Percentiles rank a stretch among this genome's conserved stretches.
phyloP scores from a whole-genome alignment of 2,113 vertebrate species.

The Symphodus melops region DNA sequence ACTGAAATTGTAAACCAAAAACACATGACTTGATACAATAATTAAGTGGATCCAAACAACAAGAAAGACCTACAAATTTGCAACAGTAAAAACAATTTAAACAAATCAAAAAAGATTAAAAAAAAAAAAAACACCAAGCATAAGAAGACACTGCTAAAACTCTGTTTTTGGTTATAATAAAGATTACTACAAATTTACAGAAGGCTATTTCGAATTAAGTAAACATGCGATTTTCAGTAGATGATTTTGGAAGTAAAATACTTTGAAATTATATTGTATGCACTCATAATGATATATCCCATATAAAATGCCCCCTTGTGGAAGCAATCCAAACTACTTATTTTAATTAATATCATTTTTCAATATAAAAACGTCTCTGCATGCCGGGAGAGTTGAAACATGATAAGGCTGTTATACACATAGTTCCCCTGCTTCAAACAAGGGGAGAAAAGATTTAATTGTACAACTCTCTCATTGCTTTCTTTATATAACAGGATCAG shows the following conservation, averaged over 20 bases:
- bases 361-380: constrained; percentile 9
- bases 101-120: too few relatives aligned
- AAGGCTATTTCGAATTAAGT: too few relatives aligned
- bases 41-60: too few relatives aligned
- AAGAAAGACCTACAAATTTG: too few relatives aligned
- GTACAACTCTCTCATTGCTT: constrained; percentile 47
- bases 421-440: constrained; percentile 9
- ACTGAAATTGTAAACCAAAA: too few relatives aligned
- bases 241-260: constrained; percentile 2
- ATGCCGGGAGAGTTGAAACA: constrained; percentile 7
- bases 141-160: too few relatives aligned
- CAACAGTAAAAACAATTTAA: too few relatives aligned
- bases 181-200: too few relatives aligned
- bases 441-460: constrained; percentile 59
- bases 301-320: constrained; percentile 12
- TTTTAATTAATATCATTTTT: constrained; percentile 45
- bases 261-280: background rate
- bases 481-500: constrained; percentile 79
- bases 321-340: constrained; percentile 31
- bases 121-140: too few relatives aligned
- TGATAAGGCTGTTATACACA: constrained; percentile 1
- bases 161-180: too few relatives aligned
- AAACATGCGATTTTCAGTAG: too few relatives aligned
- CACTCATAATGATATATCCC: background rate
- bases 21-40: too few relatives aligned